Evolutionary conservation across 2,797 vertebrate genomes (phyloP).

Genomic region (Aphelocoma californica): DNA sequence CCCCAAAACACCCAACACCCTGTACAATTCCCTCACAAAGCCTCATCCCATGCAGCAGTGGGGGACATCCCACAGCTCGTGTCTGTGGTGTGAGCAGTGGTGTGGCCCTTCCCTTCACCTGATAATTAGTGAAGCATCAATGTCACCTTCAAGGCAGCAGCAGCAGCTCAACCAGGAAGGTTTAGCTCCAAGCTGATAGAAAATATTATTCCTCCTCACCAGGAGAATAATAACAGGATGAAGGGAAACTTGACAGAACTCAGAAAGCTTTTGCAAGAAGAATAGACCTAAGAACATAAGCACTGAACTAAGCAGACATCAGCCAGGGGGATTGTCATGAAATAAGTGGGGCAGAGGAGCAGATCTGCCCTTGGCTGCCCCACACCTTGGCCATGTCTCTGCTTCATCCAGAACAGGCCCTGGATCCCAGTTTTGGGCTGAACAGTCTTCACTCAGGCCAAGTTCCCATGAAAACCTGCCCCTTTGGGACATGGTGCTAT

Average conservation of each 20-base stretch:
- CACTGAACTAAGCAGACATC: not conserved
- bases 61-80: not conserved
- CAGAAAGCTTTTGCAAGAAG: not conserved
- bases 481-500: rapidly evolving
- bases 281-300: not conserved
- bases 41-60: rapidly evolving
- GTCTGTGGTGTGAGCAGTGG: not conserved
- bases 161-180: not conserved
- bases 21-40: not conserved
- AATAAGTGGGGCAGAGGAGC: not conserved
- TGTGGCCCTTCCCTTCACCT: not conserved
- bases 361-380: not conserved
- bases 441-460: not conserved
- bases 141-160: not conserved
- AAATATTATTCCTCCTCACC: not conserved
- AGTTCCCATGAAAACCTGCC: not conserved
- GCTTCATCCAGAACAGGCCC: not conserved
- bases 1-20: not conserved
- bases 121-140: not conserved
- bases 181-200: not conserved
- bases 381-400: not conserved
- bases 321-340: not conserved
- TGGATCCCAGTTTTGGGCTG: rapidly evolving
- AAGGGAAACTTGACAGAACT: not conserved
- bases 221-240: not conserved